These are phyloP conservation scores for Taxidea taxus DNA, from an alignment of 2,113 vertebrate genomes.

Conservation along the genomic window DNA sequence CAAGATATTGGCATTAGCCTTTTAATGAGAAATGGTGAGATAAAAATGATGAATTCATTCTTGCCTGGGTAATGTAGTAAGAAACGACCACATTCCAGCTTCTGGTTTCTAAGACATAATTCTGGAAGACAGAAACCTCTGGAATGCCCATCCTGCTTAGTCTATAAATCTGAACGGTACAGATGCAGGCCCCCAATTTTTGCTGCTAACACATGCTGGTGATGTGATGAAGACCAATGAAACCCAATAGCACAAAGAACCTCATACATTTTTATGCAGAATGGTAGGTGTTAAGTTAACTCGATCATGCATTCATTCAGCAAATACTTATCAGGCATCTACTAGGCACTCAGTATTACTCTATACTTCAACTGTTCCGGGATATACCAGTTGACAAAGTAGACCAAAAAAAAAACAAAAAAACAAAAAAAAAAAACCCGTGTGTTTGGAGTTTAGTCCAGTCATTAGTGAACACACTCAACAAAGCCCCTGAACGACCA, in stretches of 20 bases:
- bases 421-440: background rate
- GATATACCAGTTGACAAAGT: background rate
- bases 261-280: constrained; percentile 7
- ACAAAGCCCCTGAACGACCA: background rate
- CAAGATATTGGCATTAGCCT: constrained; percentile 64
- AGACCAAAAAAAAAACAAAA: background rate
- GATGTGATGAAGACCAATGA: constrained; percentile 16
- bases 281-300: constrained; percentile 1
- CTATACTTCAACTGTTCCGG: background rate
- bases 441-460: background rate
- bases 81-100: constrained; percentile 62
- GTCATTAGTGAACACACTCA: background rate
- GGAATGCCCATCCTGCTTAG: constrained; percentile 42
- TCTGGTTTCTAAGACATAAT: constrained; percentile 60
- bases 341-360: background rate
- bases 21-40: constrained; percentile 74
- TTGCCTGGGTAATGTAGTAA: constrained; percentile 66
- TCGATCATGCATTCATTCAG: background rate
- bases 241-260: constrained; percentile 6
- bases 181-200: constrained; percentile 1
- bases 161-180: constrained; percentile 45
- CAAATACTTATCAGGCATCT: constrained; percentile 31
- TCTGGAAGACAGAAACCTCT: constrained; percentile 59
- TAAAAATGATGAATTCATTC: constrained; percentile 78
- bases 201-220: background rate